A percentile compares a stretch with the other conserved stretches of the same genome.
Evolutionary conservation across 2,113 vertebrate genomes (phyloP).

Genomic region (Muntiacus reevesi): DNA sequence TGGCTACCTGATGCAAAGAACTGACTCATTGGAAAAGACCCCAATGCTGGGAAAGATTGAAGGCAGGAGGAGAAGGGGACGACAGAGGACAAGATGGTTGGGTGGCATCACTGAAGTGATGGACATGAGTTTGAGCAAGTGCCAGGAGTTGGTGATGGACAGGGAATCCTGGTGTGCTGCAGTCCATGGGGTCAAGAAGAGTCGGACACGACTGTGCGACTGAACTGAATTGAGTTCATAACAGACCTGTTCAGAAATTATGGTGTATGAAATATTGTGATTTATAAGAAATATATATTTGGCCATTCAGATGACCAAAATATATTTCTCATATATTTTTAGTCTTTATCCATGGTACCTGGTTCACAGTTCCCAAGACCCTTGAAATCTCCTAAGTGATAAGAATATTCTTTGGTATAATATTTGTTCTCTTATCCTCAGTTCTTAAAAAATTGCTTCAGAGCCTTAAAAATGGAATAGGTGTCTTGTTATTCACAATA

Average conservation of each 20-base stretch:
- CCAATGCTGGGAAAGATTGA: neutral
- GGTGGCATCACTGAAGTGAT: neutral
- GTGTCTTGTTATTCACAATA: neutral
- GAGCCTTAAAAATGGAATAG: neutral
- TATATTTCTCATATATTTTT: neutral
- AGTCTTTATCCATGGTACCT: neutral
- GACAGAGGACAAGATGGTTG: neutral
- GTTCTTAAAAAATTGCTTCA: neutral
- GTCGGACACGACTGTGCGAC: accelerated
- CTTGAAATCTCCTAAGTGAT: neutral
- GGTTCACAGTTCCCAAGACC: neutral
- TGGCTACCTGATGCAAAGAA: neutral
- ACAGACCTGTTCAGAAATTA: neutral
- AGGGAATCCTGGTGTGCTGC: neutral
- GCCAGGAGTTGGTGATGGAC: neutral
- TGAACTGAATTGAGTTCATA: neutral
- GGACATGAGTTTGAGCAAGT: neutral
- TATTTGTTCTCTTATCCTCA: neutral
- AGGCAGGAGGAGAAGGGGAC: neutral
- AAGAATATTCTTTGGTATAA: neutral
- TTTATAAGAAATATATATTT: neutral
- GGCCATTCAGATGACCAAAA: neutral
- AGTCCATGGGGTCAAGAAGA: accelerated
- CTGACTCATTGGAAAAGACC: neutral
- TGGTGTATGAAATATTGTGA: neutral